Base-by-base conservation (phyloP, 2,888 invertebrate genomes). In the Ligdia adustata region DNA sequence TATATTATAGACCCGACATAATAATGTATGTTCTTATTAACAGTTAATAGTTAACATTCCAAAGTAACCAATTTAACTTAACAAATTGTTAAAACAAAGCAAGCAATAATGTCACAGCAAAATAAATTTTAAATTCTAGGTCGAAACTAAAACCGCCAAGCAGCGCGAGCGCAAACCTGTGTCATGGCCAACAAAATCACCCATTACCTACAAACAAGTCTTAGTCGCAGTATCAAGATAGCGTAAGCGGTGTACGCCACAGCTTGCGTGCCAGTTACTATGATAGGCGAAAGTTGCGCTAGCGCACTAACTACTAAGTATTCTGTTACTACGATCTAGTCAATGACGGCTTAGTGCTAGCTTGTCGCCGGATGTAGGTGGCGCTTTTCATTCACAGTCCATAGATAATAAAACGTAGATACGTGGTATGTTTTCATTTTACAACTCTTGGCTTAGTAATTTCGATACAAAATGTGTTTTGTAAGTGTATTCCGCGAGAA, bases 231-330 rank as follows among this genome's bases (percentile, higher is more conserved):
- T 15, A 46, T 46, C 46, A 33, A 40, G 35, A 35, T 29, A 26
- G 22, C n/a, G 13, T 18, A 29, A 26, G 47, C 35, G 26, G 24
- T 9, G 22, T 35, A 40, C 12, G 26, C 9, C 35, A 47, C 35
- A 47, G 47, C 0, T 6, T 35, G 18, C n/a, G 35, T 35, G 16
- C n/a, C 13, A 41, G 41, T 41, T n/a, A 9, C 18, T 12, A 2
- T 18, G 16, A 9, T 31, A 32, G 31, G 41, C 37, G 47, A 48
- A 48, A 48, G 47, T 48, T 42, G 47, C 41, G 41, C 41, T 3
- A 4, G 38, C 27, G 29, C 29, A 28, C n/a, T 9, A 4, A 11
- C 14, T 26, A 20, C 29, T 18, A 11, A 6, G 7, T 29, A 29
- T 13, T 12, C 37, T 37, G 14, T 22, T 6, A 26, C 35, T 11